A percentile compares a stretch with the other conserved stretches of the same genome.
phyloP scores from a whole-genome alignment of 2,888 invertebrate genomes.

The Homarus gammarus region DNA sequence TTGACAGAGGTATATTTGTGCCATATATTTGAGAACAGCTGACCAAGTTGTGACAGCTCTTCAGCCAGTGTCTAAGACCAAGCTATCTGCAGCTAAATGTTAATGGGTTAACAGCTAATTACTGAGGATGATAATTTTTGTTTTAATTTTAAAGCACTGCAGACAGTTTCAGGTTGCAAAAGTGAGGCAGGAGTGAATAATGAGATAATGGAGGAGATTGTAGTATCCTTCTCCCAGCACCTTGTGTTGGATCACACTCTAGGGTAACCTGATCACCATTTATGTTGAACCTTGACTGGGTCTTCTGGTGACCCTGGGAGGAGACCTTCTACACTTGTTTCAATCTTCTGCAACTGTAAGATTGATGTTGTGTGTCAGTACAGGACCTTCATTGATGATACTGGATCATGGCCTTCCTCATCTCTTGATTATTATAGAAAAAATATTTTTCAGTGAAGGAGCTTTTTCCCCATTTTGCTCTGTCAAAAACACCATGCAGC shows the following conservation, averaged over 20 bases:
- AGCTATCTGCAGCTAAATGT: neutral
- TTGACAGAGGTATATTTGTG: neutral
- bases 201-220: neutral
- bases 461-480: neutral
- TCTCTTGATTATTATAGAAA: neutral
- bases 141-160: neutral
- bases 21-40: neutral
- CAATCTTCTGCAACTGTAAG: slow-evolving; percentile 57
- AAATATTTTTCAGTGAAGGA: neutral
- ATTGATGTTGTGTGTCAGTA: slow-evolving; percentile 14
- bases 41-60: neutral
- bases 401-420: neutral
- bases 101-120: neutral
- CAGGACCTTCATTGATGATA: neutral
- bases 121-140: neutral
- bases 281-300: slow-evolving; percentile 45
- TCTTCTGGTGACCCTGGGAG: slow-evolving; percentile 50
- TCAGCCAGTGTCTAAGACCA: neutral
- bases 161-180: neutral
- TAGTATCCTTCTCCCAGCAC: neutral
- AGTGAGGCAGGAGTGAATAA: neutral
- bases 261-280: slow-evolving; percentile 29
- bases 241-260: neutral
- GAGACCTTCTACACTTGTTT: slow-evolving; percentile 39
- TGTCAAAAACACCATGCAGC: neutral